Evolutionary conservation across 1,140 invertebrate species (phyloP).

Genomic region (Micrasema longulum): DNA sequence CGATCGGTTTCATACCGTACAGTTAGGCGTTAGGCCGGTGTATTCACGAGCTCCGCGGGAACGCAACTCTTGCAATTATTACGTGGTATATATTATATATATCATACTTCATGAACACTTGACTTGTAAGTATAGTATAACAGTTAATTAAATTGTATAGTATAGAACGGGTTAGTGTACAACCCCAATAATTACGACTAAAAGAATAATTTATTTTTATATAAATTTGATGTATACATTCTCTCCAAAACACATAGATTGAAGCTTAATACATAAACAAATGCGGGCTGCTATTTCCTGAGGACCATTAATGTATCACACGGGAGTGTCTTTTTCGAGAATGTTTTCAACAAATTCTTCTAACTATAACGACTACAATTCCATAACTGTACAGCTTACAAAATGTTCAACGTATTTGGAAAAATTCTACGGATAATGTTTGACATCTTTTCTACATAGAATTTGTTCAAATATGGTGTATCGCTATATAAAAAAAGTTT

Average conservation of each 20-base stretch:
- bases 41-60: background rate
- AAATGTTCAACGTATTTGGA: constrained; percentile 49
- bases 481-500: constrained; percentile 50
- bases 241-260: constrained; percentile 50
- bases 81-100: constrained; percentile 3
- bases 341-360: constrained; percentile 51
- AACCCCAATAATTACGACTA: constrained; percentile 52
- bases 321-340: constrained; percentile 39
- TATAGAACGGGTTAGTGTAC: constrained; percentile 52
- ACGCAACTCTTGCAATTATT: constrained; percentile 8
- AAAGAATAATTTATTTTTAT: constrained; percentile 49
- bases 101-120: constrained; percentile 34
- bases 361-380: constrained; percentile 54
- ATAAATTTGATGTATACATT: constrained; percentile 48
- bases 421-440: constrained; percentile 45
- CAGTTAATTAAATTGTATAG: constrained; percentile 52
- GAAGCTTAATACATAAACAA: constrained; percentile 49
- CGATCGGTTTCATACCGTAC: constrained; percentile 5
- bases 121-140: constrained; percentile 47
- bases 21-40: background rate
- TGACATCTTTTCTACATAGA: constrained; percentile 30
- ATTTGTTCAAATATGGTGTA: constrained; percentile 48
- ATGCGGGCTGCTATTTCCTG: no score
- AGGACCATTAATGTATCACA: background rate
- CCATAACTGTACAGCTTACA: constrained; percentile 54